Base-by-base conservation (phyloP, 92 coral and sea anemone species). In the Umimayanthus chanpuru region DNA sequence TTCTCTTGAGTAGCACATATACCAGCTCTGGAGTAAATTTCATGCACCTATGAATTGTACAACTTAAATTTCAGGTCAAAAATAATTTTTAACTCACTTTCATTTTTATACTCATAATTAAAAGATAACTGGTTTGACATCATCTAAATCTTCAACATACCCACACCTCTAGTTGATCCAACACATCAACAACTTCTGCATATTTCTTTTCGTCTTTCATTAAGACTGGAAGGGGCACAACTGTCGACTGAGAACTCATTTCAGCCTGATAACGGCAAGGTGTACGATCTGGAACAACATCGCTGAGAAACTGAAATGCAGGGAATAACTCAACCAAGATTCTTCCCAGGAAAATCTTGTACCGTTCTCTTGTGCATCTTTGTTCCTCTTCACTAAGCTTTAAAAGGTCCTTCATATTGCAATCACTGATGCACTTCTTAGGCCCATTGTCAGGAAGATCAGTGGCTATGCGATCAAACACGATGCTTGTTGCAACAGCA, bases 401-500 rank as follows among this genome's bases (percentile, higher is more conserved):
- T 10, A 88, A 7, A 38, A 88, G 43, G 1, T 61, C 86, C 41
- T 44, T 80, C 58, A 88, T 23, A 21, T 80, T 39, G 15, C 85
- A 68, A 26, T 26, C 21, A 65, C 64, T 56, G 25, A 88, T 71
- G 64, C 18, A 23, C 14, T 39, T 10, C 76, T 88, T 8, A 2
- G 68, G 64, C 14, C 86, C 75, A 32, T 67, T 53, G 70, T 89
- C 89, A 3, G 92, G 90, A 43, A 91, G 32, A 10, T 47, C 76
- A 85, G 84, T 61, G 29, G 73, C 5, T 1, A 92, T 85, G 25
- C 92, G 88, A 50, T 89, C 92, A 76, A 91, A 89, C 30, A 91
- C 94, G 0, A 89, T 38, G 67, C 88, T 89, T 28, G 94, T 89
- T 43, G 94, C 92, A 5, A 92, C 92, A 15, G 92, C 92, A 87